A percentile compares a stretch with the other conserved stretches of the same genome.
These are phyloP conservation scores for Rousettus leschenaultii DNA, from an alignment of 2,113 vertebrate species.

Conservation along the genomic window DNA sequence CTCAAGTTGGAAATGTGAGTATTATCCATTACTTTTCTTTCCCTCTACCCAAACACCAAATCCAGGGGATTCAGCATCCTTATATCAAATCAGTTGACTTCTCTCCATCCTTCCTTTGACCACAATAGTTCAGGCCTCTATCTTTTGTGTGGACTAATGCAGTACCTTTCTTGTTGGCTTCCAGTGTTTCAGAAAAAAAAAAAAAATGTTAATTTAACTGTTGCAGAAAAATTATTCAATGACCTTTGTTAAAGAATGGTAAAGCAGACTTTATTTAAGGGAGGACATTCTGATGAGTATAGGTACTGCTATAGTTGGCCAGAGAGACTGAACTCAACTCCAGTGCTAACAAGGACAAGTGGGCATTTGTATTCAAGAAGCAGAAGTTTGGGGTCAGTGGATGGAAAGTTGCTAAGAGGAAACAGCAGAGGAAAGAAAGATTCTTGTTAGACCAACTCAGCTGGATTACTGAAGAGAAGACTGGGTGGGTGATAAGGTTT, in stretches of 20 bases:
- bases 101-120: neutral
- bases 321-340: neutral
- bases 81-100: neutral
- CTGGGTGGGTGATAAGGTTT: neutral
- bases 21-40: neutral
- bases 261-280: neutral
- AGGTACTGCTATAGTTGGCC: neutral
- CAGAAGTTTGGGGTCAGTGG: neutral
- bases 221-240: neutral
- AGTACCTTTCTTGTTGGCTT: neutral
- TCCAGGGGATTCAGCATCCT: neutral
- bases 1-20: neutral
- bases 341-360: neutral
- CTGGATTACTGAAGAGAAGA: neutral
- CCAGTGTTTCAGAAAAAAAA: neutral
- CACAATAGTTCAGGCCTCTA: neutral
- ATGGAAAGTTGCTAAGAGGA: neutral
- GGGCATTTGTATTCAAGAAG: neutral
- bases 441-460: neutral
- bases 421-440: neutral
- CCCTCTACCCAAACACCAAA: neutral
- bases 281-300: neutral
- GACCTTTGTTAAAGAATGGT: neutral
- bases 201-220: neutral
- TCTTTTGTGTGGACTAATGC: neutral